These are phyloP conservation scores for Anas bernieri DNA, from an alignment of 2,797 vertebrate genomes.

Conservation along the genomic window DNA sequence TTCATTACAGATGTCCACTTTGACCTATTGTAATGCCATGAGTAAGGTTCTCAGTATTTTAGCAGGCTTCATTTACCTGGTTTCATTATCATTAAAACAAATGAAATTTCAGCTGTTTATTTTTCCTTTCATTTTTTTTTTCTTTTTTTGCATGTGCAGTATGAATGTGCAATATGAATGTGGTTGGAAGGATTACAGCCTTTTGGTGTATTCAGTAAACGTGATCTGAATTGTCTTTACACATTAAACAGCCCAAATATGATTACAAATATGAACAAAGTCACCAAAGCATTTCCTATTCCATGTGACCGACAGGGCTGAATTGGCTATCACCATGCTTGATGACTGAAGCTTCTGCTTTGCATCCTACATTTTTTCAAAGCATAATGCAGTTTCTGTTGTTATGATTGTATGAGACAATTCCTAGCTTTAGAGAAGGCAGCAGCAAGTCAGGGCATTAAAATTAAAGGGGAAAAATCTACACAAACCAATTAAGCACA, in stretches of 20 bases:
- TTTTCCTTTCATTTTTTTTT: not conserved
- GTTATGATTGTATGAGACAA: conserved; percentile 66
- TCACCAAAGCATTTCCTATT: not conserved
- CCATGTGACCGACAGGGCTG: not conserved
- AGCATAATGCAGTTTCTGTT: conserved; percentile 59
- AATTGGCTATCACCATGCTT: not conserved
- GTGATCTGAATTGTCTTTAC: conserved; percentile 7
- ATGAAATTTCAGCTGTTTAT: not conserved
- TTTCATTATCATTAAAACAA: conserved; percentile 24
- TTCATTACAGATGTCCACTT: conserved; percentile 43
- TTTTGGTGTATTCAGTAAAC: not conserved
- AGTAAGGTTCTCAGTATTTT: conserved; percentile 16
- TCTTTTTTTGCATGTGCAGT: not conserved
- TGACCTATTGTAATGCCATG: not conserved
- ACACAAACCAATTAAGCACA: conserved; percentile 89
- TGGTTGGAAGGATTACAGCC: not conserved
- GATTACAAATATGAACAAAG: conserved; percentile 11
- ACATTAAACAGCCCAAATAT: not conserved
- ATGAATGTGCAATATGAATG: not conserved
- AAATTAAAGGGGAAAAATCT: conserved; percentile 79
- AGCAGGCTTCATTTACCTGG: not conserved
- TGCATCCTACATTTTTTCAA: conserved; percentile 39
- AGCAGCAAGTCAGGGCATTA: conserved; percentile 77
- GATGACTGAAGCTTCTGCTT: conserved; percentile 55
- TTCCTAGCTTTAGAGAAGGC: conserved; percentile 62